phyloP scores from a whole-genome alignment of 2,888 invertebrate species.

The Dioctria linearis region DNA sequence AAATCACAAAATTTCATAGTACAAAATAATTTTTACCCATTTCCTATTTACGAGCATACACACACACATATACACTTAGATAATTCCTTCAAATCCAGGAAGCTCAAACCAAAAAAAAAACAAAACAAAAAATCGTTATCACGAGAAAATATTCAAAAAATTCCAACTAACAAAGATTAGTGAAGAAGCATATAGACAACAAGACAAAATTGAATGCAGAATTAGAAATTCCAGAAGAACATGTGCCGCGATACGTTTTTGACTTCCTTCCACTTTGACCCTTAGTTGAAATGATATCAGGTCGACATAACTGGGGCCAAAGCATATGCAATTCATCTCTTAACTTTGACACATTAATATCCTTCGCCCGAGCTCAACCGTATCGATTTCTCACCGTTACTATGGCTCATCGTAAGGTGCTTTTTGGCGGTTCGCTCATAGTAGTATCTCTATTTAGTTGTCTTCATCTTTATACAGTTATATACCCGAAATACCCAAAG shows the following conservation, averaged over 20 bases:
- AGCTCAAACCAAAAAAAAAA: not conserved
- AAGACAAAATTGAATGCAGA: not conserved
- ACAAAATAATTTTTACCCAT: no score
- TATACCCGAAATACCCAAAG: not conserved
- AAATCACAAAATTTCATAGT: no score
- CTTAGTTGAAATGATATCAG: conserved; percentile 24
- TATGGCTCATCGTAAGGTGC: conserved; percentile 3
- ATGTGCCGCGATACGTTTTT: conserved; percentile 14
- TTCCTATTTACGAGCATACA: no score
- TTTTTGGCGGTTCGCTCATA: not conserved
- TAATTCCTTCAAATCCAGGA: not conserved
- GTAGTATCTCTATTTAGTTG: not conserved
- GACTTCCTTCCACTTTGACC: conserved; percentile 10
- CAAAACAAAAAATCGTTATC: not conserved
- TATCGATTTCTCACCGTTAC: conserved; percentile 42
- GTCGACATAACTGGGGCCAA: conserved; percentile 32
- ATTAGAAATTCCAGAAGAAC: conserved; percentile 9
- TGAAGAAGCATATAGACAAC: not conserved
- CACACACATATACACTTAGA: not conserved
- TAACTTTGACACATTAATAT: conserved; percentile 50
- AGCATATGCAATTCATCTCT: conserved; percentile 51
- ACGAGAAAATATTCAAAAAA: not conserved
- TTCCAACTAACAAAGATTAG: not conserved
- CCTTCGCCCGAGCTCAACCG: conserved; percentile 35
- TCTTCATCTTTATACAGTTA: not conserved